Base-by-base conservation (phyloP, 2,888 invertebrate species). In the Auanema sp. region DNA sequence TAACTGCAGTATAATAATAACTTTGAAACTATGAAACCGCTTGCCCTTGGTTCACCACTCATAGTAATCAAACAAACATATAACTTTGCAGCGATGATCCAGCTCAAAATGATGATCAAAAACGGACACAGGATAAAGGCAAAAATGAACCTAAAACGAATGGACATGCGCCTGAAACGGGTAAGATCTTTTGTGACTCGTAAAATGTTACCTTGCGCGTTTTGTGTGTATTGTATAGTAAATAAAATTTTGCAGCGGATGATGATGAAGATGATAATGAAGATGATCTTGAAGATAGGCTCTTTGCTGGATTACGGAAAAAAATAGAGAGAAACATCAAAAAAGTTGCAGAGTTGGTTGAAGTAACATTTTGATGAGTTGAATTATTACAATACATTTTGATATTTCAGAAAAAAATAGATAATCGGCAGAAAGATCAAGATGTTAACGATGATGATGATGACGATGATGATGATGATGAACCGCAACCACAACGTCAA, bases 241-340 rank as follows among this genome's bases (percentile, higher is more conserved):
- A 33, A 33, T 8, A 33, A 3, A 33, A 33, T 33, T 33, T 33
- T 33, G 33, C 41, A 49, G 68, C 66, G 24, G 71, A 71, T 23
- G 68, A 74, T n/a, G 71, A 71, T 1, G 73, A 74, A 18, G 64
- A 62, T n/a, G 55, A 62, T 8, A 64, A 66, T 33, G 67, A 70
- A 44, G 65, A 66, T 12, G 63, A 62, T 6, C 58, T 75, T 8
- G 75, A 68, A 59, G 65, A 65, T 18, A 47, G 66, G 24, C 65
- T 75, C 4, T 75, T 75, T 42, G 75, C 75, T 1, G 69, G 75
- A 21, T 62, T 75, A 10, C 47, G 69, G 25, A 68, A 66, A 47
- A 75, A 75, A 47, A 75, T 75, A 23, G 55, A 60, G 18, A 49
- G 42, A 41, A 54, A 59, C 41, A 60, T 60, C 52, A 64, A 55